Evolutionary conservation across 2,113 vertebrate genomes (phyloP).

Genomic region (Lipophrys pholis): DNA sequence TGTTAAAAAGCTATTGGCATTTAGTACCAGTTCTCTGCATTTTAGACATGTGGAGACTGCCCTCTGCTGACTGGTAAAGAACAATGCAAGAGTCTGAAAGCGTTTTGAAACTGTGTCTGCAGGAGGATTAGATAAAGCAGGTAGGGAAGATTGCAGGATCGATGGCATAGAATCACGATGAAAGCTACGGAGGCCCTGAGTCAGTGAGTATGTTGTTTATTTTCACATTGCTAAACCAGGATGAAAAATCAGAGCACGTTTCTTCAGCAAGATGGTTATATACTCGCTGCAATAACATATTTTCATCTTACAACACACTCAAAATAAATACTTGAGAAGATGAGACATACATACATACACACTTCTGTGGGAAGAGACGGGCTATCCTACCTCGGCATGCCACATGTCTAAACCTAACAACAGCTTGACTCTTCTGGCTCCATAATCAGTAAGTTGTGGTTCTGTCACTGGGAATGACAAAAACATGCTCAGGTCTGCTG

Average conservation of each 20-base stretch:
- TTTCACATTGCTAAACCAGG: constrained; percentile 49
- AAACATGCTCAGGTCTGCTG: neutral
- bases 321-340: constrained; percentile 14
- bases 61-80: constrained; percentile 44
- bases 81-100: neutral
- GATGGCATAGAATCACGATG: no score
- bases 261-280: constrained; percentile 23
- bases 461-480: constrained; percentile 13
- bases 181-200: no score
- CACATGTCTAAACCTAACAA: constrained; percentile 45
- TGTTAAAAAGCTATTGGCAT: neutral
- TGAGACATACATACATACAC: constrained; percentile 30
- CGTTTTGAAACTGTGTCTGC: no score
- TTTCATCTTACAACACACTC: constrained; percentile 37
- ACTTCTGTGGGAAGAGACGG: constrained; percentile 37
- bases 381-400: constrained; percentile 47
- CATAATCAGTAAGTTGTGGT: constrained; percentile 8
- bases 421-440: constrained; percentile 12
- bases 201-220: constrained; percentile 28
- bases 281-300: constrained; percentile 11
- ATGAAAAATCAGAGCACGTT: constrained; percentile 31
- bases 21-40: neutral
- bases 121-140: no score
- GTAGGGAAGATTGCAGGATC: no score
- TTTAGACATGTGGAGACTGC: constrained; percentile 21